These are phyloP conservation scores for Hyla sarda DNA, from an alignment of 2,113 vertebrate species.

Conservation along the genomic window DNA sequence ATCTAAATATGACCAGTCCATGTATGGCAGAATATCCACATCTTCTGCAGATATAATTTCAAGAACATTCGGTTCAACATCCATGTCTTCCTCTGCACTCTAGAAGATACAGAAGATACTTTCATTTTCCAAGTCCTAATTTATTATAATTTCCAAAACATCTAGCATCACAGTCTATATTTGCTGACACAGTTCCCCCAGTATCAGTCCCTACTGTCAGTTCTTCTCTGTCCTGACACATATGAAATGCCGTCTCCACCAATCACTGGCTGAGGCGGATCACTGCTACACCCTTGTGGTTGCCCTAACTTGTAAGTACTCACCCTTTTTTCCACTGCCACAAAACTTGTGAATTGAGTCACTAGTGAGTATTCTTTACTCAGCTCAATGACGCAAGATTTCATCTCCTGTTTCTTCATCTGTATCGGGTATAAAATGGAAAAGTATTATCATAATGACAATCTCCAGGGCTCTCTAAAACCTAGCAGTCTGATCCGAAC, in stretches of 20 bases:
- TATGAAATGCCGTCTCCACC: too few species aligned
- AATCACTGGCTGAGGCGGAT: too few species aligned
- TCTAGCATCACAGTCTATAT: not conserved
- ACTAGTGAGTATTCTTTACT: conserved; percentile 87
- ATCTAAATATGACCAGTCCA: conserved; percentile 69
- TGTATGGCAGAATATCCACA: conserved; percentile 83
- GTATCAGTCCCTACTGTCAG: too few species aligned
- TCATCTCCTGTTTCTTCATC: conserved; percentile 83
- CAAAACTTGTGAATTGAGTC: conserved; percentile 83
- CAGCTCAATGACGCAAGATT: conserved; percentile 79
- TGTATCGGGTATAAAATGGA: conserved; percentile 60
- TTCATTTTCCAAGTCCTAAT: not conserved
- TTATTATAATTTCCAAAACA: not conserved
- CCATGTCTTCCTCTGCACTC: conserved; percentile 64
- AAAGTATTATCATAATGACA: not conserved
- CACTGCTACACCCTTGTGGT: too few species aligned
- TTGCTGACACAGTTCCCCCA: not conserved
- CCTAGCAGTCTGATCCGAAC: not conserved
- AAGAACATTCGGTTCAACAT: conserved; percentile 70
- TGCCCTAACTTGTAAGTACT: conserved; percentile 55
- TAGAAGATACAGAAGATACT: conserved; percentile 56
- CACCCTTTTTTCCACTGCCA: conserved; percentile 88
- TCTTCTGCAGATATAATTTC: conserved; percentile 79
- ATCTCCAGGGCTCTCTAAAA: too few species aligned
- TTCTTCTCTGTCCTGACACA: too few species aligned